Conservation (phyloP, 2,113 vertebrate species). For the Urocynchramus pylzowi region DNA sequence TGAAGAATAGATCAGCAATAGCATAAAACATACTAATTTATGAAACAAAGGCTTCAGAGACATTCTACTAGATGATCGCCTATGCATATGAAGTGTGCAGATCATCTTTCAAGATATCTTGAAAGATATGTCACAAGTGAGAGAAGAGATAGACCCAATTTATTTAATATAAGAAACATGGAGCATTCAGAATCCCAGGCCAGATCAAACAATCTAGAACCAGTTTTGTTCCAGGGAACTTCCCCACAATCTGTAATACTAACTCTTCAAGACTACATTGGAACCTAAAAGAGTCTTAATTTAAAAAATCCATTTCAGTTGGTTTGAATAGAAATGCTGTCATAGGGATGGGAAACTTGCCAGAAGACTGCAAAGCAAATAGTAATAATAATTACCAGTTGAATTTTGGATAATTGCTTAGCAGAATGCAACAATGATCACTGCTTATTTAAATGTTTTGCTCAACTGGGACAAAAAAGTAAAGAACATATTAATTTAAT, state of each 20-base stretch:
- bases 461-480: neutral
- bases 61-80: neutral
- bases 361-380: slow-evolving; percentile 37
- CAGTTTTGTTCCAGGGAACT: neutral
- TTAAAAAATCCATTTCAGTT: slow-evolving; percentile 30
- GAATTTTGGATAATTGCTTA: slow-evolving; percentile 31
- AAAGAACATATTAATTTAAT: neutral
- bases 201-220: neutral
- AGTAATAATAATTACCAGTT: slow-evolving; percentile 14
- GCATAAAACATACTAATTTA: neutral
- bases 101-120: neutral
- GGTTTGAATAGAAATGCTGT: slow-evolving; percentile 11
- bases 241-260: neutral
- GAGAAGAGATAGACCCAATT: neutral
- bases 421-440: neutral
- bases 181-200: neutral
- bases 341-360: neutral
- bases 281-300: slow-evolving; percentile 2
- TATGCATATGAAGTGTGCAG: neutral
- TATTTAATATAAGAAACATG: neutral
- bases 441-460: neutral
- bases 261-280: neutral
- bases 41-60: neutral
- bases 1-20: neutral
- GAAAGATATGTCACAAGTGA: neutral